phyloP scores from a whole-genome alignment of 1,140 invertebrate species.

The Zaprionus gabonicus region DNA sequence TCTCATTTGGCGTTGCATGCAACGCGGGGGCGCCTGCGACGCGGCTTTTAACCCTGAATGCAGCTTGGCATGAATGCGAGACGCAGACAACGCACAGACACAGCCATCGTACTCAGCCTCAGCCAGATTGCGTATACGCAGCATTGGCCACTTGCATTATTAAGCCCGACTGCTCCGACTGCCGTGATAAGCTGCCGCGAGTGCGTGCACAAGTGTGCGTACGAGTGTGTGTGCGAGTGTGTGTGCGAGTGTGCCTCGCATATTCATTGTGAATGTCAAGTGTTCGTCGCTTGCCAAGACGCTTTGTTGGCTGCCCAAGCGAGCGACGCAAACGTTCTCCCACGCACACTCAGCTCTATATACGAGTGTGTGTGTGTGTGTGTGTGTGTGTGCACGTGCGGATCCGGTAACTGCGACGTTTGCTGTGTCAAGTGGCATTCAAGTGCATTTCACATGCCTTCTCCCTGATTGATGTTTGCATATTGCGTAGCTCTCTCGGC shows the following conservation, averaged over 20 bases:
- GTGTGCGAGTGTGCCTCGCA: slow-evolving; percentile 27
- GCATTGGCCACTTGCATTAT: slow-evolving; percentile 78
- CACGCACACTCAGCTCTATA: neutral
- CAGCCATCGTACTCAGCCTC: slow-evolving; percentile 36
- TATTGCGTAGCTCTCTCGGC: slow-evolving; percentile 30
- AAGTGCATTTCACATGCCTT: slow-evolving; percentile 75
- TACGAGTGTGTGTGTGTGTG: too few relatives aligned
- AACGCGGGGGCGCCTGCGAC: slow-evolving; percentile 46
- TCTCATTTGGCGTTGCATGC: slow-evolving; percentile 62
- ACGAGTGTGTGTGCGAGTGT: neutral
- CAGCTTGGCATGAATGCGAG: slow-evolving; percentile 67
- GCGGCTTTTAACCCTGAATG: slow-evolving; percentile 78
- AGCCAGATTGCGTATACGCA: slow-evolving; percentile 77
- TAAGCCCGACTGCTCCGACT: slow-evolving; percentile 52
- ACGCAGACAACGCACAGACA: slow-evolving; percentile 69
- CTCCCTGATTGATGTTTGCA: slow-evolving; percentile 72
- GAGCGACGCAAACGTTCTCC: slow-evolving; percentile 16
- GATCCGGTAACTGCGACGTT: slow-evolving; percentile 50
- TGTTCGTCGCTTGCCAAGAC: slow-evolving; percentile 71
- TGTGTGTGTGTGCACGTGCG: slow-evolving; percentile 16
- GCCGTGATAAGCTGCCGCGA: slow-evolving; percentile 70
- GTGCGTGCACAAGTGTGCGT: slow-evolving; percentile 6
- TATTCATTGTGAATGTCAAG: slow-evolving; percentile 80
- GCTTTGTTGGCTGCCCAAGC: slow-evolving; percentile 64
- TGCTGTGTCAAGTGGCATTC: slow-evolving; percentile 77